Evolutionary conservation across 2,888 invertebrate genomes (phyloP), one percentile per base, ranked within the genome.

Genomic region (Elegia similella): DNA sequence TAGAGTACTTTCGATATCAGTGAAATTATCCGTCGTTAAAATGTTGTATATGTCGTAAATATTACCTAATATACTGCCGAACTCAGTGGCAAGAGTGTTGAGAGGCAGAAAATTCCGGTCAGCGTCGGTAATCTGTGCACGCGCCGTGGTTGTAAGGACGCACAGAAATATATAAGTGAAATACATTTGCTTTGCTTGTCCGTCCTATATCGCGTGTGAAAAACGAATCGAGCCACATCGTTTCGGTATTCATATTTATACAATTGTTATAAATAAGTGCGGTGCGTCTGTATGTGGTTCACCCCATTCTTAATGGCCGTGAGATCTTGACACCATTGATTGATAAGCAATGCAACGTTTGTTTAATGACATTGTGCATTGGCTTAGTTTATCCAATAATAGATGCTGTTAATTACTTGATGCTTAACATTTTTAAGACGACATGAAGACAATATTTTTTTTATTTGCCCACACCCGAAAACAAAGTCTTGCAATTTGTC

Each of bases 301-400:
- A 59, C 62, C 61, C 60, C 57, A 62, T 62, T 62, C 59, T 62
- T 66, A 66, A 67, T 64, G 59, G 54, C 62, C 44, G 17, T 56
- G 34, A 42, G 56, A 56, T 50, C 44, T 52, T 58, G 55, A 34
- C 55, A 46, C 44, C 34, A 17, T 66, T 64, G 48, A 42, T 34
- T 38, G 6, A 56, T 32, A 43, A 44, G 7, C 23, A 16, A 32
- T 32, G 7, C n/a, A 13, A 62, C 65, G 62, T 53, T 54, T 52
- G 54, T 65, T 54, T 58, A 62, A 62, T 63, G 59, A 55, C 62
- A 56, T 59, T 57, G 60, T 60, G 44, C 52, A 58, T 57, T 52
- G 43, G 23, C 53, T 47, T 16, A 6, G 58, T 55, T 56, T 23
- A 5, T 23, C n/a, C n/a, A n/a, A n/a, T n/a, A n/a, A n/a, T n/a